phyloP scores from a whole-genome alignment of 2,888 invertebrate species.

The Dryomyza anilis region DNA sequence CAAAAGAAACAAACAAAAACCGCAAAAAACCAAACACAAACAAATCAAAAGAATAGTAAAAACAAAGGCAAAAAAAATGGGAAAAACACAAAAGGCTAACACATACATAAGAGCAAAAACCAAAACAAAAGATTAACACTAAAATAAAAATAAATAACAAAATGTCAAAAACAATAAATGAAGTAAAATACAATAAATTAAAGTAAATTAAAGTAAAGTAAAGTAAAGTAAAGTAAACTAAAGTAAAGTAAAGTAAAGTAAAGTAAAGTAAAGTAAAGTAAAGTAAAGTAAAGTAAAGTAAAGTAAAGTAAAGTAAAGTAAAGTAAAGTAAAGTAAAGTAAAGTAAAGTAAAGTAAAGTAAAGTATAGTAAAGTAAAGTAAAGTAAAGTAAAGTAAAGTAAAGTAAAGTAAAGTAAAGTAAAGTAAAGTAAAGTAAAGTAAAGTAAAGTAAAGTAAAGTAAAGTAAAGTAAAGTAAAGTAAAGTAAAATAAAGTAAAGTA shows the following conservation, averaged over 20 bases:
- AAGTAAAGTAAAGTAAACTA: slow-evolving; percentile 21
- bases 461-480: slow-evolving; percentile 15
- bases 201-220: slow-evolving; percentile 21
- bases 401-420: slow-evolving; percentile 19
- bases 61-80: too few species aligned
- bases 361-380: slow-evolving; percentile 21
- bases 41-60: too few species aligned
- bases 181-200: slow-evolving; percentile 22
- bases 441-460: slow-evolving; percentile 17
- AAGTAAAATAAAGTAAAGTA: slow-evolving; percentile 18
- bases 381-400: slow-evolving; percentile 21
- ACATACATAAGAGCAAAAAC: too few species aligned
- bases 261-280: slow-evolving; percentile 16
- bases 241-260: slow-evolving; percentile 15
- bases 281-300: slow-evolving; percentile 15
- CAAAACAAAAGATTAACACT: too few species aligned
- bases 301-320: slow-evolving; percentile 17
- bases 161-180: too few species aligned
- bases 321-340: slow-evolving; percentile 21
- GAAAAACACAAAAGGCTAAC: too few species aligned
- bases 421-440: slow-evolving; percentile 17
- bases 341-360: slow-evolving; percentile 20
- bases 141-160: too few species aligned
- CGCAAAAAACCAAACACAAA: too few species aligned
- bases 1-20: too few species aligned